Conservation (phyloP, 2,113 vertebrate species). For the Microcebus murinus region DNA sequence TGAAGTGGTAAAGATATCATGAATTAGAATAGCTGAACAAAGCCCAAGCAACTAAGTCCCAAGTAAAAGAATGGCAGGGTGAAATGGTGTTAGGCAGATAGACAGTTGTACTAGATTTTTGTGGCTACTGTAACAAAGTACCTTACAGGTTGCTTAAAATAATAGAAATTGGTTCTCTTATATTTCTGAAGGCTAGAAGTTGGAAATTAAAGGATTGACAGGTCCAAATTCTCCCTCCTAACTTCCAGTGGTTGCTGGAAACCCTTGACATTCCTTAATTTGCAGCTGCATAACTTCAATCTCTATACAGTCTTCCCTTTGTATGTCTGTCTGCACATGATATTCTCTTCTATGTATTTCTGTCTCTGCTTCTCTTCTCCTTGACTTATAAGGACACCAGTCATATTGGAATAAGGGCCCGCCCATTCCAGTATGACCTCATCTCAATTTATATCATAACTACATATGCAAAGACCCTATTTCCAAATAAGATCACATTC, state of each 20-base stretch:
- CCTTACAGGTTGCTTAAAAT: neutral
- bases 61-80: neutral
- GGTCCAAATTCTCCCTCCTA: neutral
- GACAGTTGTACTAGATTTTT: neutral
- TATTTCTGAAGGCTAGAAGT: neutral
- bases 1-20: neutral
- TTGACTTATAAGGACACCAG: neutral
- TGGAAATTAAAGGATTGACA: neutral
- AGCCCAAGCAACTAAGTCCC: accelerated
- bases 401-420: neutral
- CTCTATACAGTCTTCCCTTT: neutral
- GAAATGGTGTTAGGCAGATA: neutral
- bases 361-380: neutral
- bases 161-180: neutral
- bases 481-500: neutral
- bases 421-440: neutral
- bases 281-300: accelerated
- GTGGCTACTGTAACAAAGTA: too few relatives aligned
- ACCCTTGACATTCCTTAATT: neutral
- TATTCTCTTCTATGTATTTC: accelerated
- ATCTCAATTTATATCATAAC: neutral
- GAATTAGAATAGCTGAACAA: neutral
- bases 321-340: neutral
- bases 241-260: neutral
- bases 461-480: neutral